Conservation (phyloP, 2,888 invertebrate species). For the Mythimna impura region DNA sequence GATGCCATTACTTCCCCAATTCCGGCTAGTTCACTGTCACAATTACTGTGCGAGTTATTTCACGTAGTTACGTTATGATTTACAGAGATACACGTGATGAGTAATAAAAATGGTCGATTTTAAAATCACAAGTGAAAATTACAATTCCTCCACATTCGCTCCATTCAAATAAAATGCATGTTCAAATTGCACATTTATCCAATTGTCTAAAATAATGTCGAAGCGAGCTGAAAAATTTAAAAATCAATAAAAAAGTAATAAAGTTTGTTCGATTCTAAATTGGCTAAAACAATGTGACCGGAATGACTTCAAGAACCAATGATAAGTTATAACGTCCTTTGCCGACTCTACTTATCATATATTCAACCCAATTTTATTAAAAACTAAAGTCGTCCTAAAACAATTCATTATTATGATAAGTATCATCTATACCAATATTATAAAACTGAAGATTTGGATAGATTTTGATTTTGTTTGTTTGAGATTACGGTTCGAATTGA, state of each 20-base stretch:
- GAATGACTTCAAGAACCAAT: conserved; percentile 61
- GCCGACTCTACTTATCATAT: conserved; percentile 37
- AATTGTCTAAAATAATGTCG: conserved; percentile 13
- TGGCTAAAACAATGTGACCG: conserved; percentile 62
- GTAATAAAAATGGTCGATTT: neutral
- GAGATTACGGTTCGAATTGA: too few relatives aligned
- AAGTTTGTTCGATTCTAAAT: conserved; percentile 25
- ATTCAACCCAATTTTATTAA: conserved; percentile 44
- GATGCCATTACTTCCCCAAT: conserved; percentile 60
- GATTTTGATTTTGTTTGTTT: too few relatives aligned
- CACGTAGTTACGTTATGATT: conserved; percentile 15
- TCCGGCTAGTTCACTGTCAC: conserved; percentile 53
- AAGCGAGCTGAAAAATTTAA: conserved; percentile 14
- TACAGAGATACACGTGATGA: neutral
- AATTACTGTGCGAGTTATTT: conserved; percentile 8
- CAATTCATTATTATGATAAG: too few relatives aligned
- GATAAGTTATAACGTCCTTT: conserved; percentile 54
- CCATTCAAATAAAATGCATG: conserved; percentile 5
- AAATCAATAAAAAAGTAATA: conserved; percentile 41
- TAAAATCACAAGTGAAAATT: too few relatives aligned
- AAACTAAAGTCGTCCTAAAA: conserved; percentile 22
- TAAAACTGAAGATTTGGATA: too few relatives aligned
- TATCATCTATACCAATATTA: too few relatives aligned
- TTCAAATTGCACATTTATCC: conserved; percentile 1
- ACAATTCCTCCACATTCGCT: neutral